phyloP scores from a whole-genome alignment of 2,113 vertebrate genomes.

The Oreochromis tanganicae region DNA sequence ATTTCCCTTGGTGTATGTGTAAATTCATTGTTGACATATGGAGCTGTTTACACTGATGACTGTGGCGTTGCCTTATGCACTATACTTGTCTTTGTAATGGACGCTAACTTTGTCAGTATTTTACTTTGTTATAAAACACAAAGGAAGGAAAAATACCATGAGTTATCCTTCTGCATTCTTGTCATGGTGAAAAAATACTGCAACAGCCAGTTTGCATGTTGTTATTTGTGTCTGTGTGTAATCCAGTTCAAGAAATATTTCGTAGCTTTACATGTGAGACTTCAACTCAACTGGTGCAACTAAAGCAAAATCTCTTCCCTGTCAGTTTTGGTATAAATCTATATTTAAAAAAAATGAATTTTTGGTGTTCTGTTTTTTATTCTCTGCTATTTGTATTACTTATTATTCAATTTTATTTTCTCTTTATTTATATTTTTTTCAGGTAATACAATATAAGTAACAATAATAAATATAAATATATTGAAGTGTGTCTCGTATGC shows the following conservation, averaged over 20 bases:
- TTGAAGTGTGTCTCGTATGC: neutral
- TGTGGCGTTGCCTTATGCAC: neutral
- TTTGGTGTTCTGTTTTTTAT: neutral
- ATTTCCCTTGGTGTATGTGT: neutral
- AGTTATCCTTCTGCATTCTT: neutral
- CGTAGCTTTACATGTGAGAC: neutral
- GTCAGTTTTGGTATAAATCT: neutral
- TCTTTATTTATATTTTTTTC: neutral
- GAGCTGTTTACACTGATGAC: neutral
- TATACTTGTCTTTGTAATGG: neutral
- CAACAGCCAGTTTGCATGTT: neutral
- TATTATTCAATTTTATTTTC: neutral
- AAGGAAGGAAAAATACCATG: rapidly evolving
- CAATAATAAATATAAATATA: neutral
- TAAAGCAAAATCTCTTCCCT: neutral
- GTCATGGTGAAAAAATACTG: neutral
- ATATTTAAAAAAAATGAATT: neutral
- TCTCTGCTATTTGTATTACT: neutral
- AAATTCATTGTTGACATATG: neutral
- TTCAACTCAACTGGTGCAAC: neutral
- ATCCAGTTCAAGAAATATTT: neutral
- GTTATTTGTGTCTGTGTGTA: neutral
- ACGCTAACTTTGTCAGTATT: neutral
- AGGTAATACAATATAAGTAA: neutral
- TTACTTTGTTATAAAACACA: neutral